phyloP scores from a whole-genome alignment of 2,797 vertebrate species.

The Falco novaeseelandiae region DNA sequence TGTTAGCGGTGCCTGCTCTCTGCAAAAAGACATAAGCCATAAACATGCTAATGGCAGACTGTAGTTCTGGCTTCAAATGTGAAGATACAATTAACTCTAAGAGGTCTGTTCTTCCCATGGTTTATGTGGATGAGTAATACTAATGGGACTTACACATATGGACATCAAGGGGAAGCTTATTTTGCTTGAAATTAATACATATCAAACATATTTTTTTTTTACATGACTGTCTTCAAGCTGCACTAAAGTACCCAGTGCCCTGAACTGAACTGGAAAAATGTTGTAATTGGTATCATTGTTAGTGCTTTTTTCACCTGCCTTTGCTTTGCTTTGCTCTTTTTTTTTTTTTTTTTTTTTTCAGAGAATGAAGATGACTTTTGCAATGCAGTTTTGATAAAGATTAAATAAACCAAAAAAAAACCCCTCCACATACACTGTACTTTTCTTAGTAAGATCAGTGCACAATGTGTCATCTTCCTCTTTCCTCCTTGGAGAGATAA shows the following conservation, averaged over 20 bases:
- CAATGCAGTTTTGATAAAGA: constrained; percentile 1
- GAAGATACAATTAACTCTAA: neutral
- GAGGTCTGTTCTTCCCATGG: neutral
- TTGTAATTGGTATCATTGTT: neutral
- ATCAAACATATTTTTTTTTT: neutral
- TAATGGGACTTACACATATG: neutral
- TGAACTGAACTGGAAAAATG: neutral
- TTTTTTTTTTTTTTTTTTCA: neutral
- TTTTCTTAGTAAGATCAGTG: constrained; percentile 43
- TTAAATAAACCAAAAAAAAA: neutral
- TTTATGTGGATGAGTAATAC: neutral
- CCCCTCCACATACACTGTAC: neutral
- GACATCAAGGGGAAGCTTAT: neutral
- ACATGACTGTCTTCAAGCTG: neutral
- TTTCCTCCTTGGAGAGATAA: constrained; percentile 54
- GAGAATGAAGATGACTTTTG: neutral
- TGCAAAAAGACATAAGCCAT: neutral
- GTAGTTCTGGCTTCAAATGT: neutral
- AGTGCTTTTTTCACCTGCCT: neutral
- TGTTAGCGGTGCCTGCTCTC: neutral
- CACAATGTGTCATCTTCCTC: constrained; percentile 36
- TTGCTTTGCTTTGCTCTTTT: neutral
- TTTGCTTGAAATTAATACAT: constrained; percentile 1
- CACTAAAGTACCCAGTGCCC: neutral
- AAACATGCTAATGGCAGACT: neutral